Evolutionary conservation across 2,113 vertebrate genomes (phyloP).

Genomic region (Cairina moschata): DNA sequence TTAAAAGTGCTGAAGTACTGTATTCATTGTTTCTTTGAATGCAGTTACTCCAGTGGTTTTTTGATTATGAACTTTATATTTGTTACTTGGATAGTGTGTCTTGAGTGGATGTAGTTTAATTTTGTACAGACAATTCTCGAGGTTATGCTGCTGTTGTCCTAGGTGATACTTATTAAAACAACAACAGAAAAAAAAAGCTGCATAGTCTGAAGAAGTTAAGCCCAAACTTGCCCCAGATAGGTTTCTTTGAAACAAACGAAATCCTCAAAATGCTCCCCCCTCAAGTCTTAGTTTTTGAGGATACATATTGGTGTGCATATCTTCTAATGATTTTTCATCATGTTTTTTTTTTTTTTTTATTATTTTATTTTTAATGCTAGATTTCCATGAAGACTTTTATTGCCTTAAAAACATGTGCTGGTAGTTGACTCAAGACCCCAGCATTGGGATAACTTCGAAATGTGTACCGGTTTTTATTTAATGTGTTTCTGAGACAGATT

Average conservation of each 20-base stretch:
- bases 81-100: background rate
- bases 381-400: background rate
- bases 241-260: background rate
- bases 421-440: background rate
- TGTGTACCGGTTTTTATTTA: background rate
- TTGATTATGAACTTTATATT: background rate
- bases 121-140: constrained; percentile 9
- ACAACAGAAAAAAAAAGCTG: background rate
- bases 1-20: background rate
- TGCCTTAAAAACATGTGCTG: background rate
- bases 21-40: background rate
- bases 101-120: constrained; percentile 32
- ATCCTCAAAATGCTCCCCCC: too few relatives aligned
- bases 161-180: background rate
- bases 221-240: background rate
- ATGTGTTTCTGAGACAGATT: background rate
- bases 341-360: too few relatives aligned
- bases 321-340: background rate
- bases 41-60: background rate
- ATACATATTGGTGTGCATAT: background rate
- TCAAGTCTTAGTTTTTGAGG: background rate
- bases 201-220: background rate
- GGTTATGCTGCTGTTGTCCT: constrained; percentile 15
- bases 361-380: background rate
- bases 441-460: background rate